These are phyloP conservation scores for Ferrisia virgata DNA, from an alignment of 2,888 invertebrate species.

Conservation along the genomic window DNA sequence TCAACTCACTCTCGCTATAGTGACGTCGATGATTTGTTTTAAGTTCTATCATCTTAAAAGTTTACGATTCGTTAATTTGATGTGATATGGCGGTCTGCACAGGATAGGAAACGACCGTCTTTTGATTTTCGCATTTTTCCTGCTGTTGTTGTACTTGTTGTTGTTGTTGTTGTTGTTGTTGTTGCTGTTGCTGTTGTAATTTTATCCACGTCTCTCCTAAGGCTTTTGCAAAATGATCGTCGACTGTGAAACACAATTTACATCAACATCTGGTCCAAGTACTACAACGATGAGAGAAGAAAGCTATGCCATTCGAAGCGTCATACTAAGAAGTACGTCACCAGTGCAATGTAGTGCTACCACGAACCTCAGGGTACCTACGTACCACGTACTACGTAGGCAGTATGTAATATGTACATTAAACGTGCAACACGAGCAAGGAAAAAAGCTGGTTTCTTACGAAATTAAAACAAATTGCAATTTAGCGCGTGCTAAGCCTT, in stretches of 20 bases:
- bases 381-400: too few relatives aligned
- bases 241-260: slow-evolving; percentile 59
- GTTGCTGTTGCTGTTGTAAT: slow-evolving; percentile 49
- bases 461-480: background rate
- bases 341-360: background rate
- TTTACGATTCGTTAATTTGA: background rate
- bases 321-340: background rate
- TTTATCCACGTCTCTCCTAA: slow-evolving; percentile 72
- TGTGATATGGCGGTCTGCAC: background rate
- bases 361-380: too few relatives aligned
- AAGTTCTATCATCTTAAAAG: too few relatives aligned
- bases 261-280: slow-evolving; percentile 6
- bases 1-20: background rate
- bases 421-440: too few relatives aligned
- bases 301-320: background rate
- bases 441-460: background rate
- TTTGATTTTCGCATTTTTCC: slow-evolving; percentile 1
- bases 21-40: background rate
- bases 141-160: slow-evolving; percentile 30
- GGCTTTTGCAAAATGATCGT: slow-evolving; percentile 90
- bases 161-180: slow-evolving; percentile 36
- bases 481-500: background rate
- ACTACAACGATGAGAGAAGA: background rate
- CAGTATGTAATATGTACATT: too few relatives aligned
- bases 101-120: background rate